Evolutionary conservation across 1,140 invertebrate species (phyloP).

Genomic region (Arion vulgaris): DNA sequence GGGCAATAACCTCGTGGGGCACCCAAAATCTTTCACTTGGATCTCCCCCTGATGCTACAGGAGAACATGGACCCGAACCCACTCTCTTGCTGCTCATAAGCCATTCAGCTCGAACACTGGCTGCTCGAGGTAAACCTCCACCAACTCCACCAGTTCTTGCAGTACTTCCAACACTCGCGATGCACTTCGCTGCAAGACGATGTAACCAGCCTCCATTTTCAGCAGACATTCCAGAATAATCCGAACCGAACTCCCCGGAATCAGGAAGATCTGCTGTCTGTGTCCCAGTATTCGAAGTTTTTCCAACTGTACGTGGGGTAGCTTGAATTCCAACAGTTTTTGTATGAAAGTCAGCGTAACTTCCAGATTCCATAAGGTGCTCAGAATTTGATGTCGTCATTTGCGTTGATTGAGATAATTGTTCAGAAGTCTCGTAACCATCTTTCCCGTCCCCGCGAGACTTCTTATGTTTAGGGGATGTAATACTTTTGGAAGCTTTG

Average conservation of each 20-base stretch:
- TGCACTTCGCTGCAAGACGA: constrained; percentile 41
- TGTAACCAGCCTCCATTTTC: constrained; percentile 31
- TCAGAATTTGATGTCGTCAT: background rate
- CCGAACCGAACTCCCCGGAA: background rate
- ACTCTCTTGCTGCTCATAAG: constrained; percentile 49
- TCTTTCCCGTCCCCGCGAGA: background rate
- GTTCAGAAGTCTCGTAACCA: background rate
- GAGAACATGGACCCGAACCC: constrained; percentile 52
- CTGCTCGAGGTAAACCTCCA: constrained; percentile 24
- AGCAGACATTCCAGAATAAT: background rate
- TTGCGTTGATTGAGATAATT: background rate
- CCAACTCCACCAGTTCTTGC: background rate
- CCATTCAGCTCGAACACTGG: constrained; percentile 50
- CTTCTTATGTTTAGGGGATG: constrained; percentile 29
- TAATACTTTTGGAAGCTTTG: constrained; percentile 28
- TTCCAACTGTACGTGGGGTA: constrained; percentile 26
- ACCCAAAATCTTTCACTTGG: constrained; percentile 64
- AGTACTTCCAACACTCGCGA: constrained; percentile 37
- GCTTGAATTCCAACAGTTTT: constrained; percentile 33
- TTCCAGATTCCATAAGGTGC: background rate
- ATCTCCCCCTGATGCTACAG: constrained; percentile 47
- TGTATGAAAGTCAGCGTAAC: constrained; percentile 20
- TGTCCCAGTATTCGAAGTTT: constrained; percentile 35
- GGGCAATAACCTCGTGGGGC: constrained; percentile 55
- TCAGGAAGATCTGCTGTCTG: background rate